These are phyloP conservation scores for Silurus meridionalis DNA, from an alignment of 2,113 vertebrate genomes.

Conservation along the genomic window DNA sequence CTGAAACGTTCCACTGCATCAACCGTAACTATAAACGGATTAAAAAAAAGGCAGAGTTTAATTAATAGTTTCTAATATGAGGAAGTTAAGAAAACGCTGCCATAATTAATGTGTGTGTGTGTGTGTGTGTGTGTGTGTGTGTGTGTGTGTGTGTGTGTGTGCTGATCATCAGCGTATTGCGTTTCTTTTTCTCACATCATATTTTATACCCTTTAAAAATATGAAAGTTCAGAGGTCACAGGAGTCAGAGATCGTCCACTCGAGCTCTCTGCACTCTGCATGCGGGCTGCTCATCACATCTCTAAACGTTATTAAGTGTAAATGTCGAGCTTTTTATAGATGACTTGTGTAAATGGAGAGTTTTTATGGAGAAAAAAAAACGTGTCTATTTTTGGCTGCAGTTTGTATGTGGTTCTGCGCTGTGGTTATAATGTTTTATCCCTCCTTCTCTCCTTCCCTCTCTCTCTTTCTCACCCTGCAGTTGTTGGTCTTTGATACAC, in stretches of 20 bases:
- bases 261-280: conserved; percentile 37
- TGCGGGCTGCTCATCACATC: conserved; percentile 1
- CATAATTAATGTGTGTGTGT: background rate
- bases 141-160: too few species aligned
- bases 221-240: background rate
- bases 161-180: too few species aligned
- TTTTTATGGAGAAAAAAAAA: conserved; percentile 50
- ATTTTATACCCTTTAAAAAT: background rate
- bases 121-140: background rate
- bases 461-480: background rate
- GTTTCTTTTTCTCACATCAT: too few species aligned
- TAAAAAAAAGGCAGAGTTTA: background rate
- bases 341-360: conserved; percentile 44
- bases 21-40: background rate
- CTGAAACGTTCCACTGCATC: background rate
- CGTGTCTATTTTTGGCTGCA: conserved; percentile 56
- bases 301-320: background rate
- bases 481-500: background rate
- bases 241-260: conserved; percentile 9
- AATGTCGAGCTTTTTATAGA: conserved; percentile 38
- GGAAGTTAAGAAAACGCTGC: too few species aligned
- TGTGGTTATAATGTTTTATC: conserved; percentile 7
- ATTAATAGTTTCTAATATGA: too few species aligned
- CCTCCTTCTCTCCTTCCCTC: background rate
- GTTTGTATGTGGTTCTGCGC: conserved; percentile 46